These are phyloP conservation scores for Gastrophryne carolinensis DNA, from an alignment of 2,797 vertebrate genomes.

Conservation along the genomic window DNA sequence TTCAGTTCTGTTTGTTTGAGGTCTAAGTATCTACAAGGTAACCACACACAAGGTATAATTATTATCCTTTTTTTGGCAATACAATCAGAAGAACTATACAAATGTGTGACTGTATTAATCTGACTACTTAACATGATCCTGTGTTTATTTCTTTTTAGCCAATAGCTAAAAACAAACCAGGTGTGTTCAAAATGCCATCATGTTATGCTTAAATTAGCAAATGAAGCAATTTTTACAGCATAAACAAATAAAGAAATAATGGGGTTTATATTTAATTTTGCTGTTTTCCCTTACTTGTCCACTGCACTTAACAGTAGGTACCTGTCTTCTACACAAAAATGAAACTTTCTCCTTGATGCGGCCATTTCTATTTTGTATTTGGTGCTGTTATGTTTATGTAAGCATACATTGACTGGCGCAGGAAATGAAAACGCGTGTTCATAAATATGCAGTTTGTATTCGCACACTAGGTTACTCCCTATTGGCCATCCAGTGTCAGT, in stretches of 20 bases:
- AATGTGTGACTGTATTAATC: background rate
- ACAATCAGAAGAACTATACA: slow-evolving; percentile 28
- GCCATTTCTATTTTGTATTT: too few species aligned
- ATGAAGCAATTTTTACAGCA: background rate
- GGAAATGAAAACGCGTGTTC: too few species aligned
- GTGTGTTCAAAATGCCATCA: slow-evolving; percentile 4
- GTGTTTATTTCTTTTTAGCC: slow-evolving; percentile 24
- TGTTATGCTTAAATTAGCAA: background rate
- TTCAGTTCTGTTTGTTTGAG: slow-evolving; percentile 28
- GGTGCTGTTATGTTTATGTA: too few species aligned
- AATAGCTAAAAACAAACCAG: slow-evolving; percentile 32
- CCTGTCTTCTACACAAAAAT: too few species aligned
- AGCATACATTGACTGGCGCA: too few species aligned
- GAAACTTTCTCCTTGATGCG: too few species aligned
- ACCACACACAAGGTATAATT: slow-evolving; percentile 33
- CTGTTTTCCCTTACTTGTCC: too few species aligned
- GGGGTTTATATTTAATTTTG: background rate
- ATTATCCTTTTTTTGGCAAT: slow-evolving; percentile 15
- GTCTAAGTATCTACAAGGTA: slow-evolving; percentile 21
- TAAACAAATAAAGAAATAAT: background rate
- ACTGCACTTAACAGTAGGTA: too few species aligned
- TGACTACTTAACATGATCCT: slow-evolving; percentile 24
- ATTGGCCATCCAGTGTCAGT: too few species aligned
- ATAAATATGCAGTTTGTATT: too few species aligned
- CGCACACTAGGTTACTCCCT: too few species aligned